These are phyloP conservation scores for Agrochola lychnidis DNA, from an alignment of 2,888 invertebrate species.

Conservation along the genomic window DNA sequence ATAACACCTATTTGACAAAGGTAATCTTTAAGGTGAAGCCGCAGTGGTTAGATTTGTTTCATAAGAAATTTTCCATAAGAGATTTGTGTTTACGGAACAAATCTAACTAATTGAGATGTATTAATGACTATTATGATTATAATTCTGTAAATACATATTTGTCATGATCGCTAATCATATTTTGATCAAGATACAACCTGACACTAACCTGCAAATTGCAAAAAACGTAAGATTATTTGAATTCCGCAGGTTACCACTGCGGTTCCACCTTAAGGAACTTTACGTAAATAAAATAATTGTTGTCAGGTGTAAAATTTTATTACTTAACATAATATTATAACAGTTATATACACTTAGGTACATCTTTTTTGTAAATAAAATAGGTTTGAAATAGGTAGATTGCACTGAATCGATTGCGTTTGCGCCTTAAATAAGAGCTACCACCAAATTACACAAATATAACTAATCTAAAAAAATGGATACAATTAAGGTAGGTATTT, in stretches of 20 bases:
- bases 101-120: too few species aligned
- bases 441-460: constrained; percentile 10
- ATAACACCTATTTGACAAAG: background rate
- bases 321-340: constrained; percentile 12
- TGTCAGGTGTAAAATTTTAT: constrained; percentile 23
- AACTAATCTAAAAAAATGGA: background rate
- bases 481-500: background rate
- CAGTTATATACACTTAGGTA: constrained; percentile 11
- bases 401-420: constrained; percentile 38
- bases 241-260: too few species aligned
- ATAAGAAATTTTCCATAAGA: too few species aligned
- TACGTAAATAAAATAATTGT: constrained; percentile 14
- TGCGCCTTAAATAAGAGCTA: constrained; percentile 34
- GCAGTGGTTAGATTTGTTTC: too few species aligned
- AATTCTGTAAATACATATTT: too few species aligned
- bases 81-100: too few species aligned
- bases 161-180: too few species aligned
- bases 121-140: too few species aligned
- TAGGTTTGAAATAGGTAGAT: constrained; percentile 8
- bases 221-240: too few species aligned
- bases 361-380: constrained; percentile 25
- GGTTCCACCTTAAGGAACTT: too few species aligned
- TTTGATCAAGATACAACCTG: too few species aligned
- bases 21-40: background rate
- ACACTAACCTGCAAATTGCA: too few species aligned